Evolutionary conservation across 2,113 vertebrate genomes (phyloP).

Genomic region (Cyprinodon variegatus): DNA sequence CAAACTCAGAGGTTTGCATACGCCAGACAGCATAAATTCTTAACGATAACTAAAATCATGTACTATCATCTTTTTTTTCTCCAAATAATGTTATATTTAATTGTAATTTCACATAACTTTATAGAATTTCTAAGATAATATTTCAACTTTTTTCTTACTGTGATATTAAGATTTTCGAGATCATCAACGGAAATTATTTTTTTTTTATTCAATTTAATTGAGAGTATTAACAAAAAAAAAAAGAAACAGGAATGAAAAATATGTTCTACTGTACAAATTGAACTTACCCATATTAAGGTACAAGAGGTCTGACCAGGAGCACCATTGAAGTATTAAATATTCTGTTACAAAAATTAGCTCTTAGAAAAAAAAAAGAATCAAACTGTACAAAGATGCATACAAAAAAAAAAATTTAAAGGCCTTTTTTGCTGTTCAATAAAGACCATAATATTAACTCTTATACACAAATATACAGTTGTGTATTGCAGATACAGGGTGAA

Average conservation of each 20-base stretch:
- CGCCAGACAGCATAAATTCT: background rate
- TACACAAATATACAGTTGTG: conserved; percentile 88
- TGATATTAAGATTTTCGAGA: background rate
- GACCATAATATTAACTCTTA: conserved; percentile 83
- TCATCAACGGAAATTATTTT: conserved; percentile 29
- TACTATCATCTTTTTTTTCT: background rate
- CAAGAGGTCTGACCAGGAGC: conserved; percentile 66
- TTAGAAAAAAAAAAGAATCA: conserved; percentile 71
- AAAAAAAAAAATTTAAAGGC: conserved; percentile 81
- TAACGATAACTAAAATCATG: background rate
- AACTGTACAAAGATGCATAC: conserved; percentile 85
- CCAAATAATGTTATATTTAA: background rate
- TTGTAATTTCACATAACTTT: background rate
- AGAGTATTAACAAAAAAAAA: conserved; percentile 22
- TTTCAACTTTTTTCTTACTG: background rate
- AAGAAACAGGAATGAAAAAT: conserved; percentile 57
- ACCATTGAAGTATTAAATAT: conserved; percentile 77
- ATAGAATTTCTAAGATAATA: background rate
- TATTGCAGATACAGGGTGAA: conserved; percentile 75
- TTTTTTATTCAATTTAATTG: conserved; percentile 22
- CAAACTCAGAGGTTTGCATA: background rate
- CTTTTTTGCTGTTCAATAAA: conserved; percentile 80
- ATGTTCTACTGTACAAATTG: conserved; percentile 75
- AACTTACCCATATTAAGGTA: conserved; percentile 52
- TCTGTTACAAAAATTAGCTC: conserved; percentile 53